phyloP scores from a whole-genome alignment of 2,888 invertebrate species.

The Thera britannica region DNA sequence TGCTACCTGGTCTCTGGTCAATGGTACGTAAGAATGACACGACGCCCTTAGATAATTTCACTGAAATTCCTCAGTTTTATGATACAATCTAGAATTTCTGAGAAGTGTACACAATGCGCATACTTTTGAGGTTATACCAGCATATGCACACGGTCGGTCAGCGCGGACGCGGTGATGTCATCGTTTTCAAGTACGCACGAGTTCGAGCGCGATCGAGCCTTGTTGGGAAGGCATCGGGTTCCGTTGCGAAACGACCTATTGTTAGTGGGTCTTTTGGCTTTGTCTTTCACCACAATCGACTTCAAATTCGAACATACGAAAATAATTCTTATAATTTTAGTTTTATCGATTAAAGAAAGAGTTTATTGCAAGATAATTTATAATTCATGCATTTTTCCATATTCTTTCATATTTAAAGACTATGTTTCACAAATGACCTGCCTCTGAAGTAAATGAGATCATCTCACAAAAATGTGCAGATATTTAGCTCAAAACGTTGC shows the following conservation, averaged over 20 bases:
- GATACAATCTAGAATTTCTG: not conserved
- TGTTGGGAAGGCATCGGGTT: constrained; percentile 8
- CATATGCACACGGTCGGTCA: not conserved
- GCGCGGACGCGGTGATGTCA: constrained; percentile 25
- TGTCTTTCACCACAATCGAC: constrained; percentile 10
- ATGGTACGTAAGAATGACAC: too few species aligned
- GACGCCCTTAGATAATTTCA: not conserved
- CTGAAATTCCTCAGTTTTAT: not conserved
- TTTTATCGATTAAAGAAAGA: too few species aligned
- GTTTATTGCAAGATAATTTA: too few species aligned
- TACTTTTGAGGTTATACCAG: constrained; percentile 15
- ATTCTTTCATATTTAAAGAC: too few species aligned
- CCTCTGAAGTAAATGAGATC: not conserved
- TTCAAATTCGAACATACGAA: not conserved
- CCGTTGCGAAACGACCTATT: constrained; percentile 29
- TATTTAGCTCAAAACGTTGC: constrained; percentile 6
- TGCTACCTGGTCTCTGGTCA: too few species aligned
- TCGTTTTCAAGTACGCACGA: constrained; percentile 3
- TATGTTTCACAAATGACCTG: too few species aligned
- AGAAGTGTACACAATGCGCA: constrained; percentile 4
- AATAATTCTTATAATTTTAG: not conserved
- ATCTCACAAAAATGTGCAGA: constrained; percentile 9
- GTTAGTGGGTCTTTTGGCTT: constrained; percentile 13
- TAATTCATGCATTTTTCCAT: too few species aligned
- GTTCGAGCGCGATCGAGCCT: constrained; percentile 14